Evolutionary conservation across 2,797 vertebrate species (phyloP), one percentile per base, ranked within the genome.

Genomic region (Ambastaia sidthimunki): DNA sequence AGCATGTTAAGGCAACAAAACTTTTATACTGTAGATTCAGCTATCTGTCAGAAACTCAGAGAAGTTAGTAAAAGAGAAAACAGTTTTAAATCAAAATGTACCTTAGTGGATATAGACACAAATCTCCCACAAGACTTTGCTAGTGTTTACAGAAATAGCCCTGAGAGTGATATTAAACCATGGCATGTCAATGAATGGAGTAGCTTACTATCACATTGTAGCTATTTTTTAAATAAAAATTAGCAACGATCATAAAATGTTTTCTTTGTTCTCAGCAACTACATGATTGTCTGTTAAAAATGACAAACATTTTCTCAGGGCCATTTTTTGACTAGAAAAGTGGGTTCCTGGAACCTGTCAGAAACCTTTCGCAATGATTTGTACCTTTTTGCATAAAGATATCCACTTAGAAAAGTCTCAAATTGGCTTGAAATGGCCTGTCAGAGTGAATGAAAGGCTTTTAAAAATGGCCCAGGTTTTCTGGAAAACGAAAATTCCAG

Each of bases 341-440:
- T n/a, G 31, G 5, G 1, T 55, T 76, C 34, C 21, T 25, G 34
- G 31, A 76, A 55, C 23, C 63, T 76, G 63, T 67, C 75, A 70
- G 66, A 77, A 60, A 48, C 41, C 25, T 60, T 69, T 60, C 0
- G 1, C 4, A 1, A 69, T 48, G 54, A 70, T 77, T 31, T 60
- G 34, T 68, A 52, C 75, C n/a, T 48, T 69, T 60, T 48, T 77
- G 75, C 75, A 77, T 76, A 44, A 54, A 76, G 65, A 28, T 47
- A 16, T 70, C 41, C 41, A 70, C 54, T 70, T 67, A 67, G 66
- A 70, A 48, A 69, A 48, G 54, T 1, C 37, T 77, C 1, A 7
- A 18, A 48, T 44, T 59, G 41, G 55, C 75, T 48, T 31, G 4
- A 50, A 70, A 78, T 62, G 67, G 67, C n/a, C 28, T 71, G 67